Conservation (phyloP, 2,888 invertebrate genomes). For the Neoitamus cyanurus region DNA sequence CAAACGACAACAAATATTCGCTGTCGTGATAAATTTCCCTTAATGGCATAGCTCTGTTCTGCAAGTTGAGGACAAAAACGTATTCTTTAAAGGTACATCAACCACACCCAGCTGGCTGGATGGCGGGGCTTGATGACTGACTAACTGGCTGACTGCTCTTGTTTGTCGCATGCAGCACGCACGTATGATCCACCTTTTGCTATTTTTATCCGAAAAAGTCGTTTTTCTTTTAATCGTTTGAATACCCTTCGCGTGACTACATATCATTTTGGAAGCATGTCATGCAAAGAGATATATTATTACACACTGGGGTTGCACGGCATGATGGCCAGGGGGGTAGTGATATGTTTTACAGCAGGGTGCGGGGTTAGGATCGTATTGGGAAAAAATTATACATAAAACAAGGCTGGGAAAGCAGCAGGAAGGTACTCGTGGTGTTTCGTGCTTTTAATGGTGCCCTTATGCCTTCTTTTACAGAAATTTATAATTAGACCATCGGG, state of each 20-base stretch:
- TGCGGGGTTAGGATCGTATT: neutral
- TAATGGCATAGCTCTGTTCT: neutral
- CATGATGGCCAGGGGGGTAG: neutral
- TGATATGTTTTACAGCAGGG: neutral
- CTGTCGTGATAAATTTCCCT: neutral
- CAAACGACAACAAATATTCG: neutral
- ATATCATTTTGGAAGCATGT: constrained; percentile 1
- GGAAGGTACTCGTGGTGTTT: neutral
- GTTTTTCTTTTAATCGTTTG: neutral
- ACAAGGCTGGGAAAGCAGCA: neutral
- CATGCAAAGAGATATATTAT: neutral
- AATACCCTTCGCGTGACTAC: constrained; percentile 21
- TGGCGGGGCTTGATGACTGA: neutral
- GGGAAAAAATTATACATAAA: neutral
- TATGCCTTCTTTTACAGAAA: neutral
- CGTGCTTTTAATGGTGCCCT: neutral
- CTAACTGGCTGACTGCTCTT: neutral
- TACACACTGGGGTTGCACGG: neutral
- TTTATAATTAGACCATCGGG: neutral
- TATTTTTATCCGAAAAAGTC: constrained; percentile 6
- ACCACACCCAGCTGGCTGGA: neutral
- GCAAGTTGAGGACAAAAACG: neutral
- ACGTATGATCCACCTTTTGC: neutral
- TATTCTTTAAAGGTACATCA: neutral
- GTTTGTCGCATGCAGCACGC: constrained; percentile 12